Base-by-base conservation (phyloP, 2,113 vertebrate species). In the Psammodynastes pulverulentus region DNA sequence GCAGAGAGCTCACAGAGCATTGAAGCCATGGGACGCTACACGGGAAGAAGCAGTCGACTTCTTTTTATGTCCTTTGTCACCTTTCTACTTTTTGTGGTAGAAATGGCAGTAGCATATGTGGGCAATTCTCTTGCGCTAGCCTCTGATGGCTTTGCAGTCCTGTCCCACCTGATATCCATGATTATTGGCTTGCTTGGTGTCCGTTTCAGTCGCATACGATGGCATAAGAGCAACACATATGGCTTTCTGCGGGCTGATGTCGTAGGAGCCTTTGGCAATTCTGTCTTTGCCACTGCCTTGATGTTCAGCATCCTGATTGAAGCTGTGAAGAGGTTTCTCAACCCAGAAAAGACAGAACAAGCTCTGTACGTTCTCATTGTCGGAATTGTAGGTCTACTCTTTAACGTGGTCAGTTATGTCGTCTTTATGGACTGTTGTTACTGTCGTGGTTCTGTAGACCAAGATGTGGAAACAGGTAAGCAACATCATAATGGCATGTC, bases 381-480 rank as follows among this genome's bases (percentile, higher is more conserved):
- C 0, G 98, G 98, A 3, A 0, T 97, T 0, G 0, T 92, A 0
- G 98, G 98, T n/a, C 96, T 98, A 9, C 2, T 91, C 58, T 95
- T 97, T 96, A 98, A 98, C 1, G 0, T 96, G 1, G 6, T 98
- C 3, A 98, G 97, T 94, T 98, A 98, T 9, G 0, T 96, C 91
- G 86, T 98, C 96, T 98, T 98, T 94, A 88, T 98, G 96, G 97
- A 98, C 89, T 98, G 98, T 95, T 98, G 97, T 90, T 98, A 96
- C 5, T 97, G 97, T 34, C 91, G 0, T 0, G 9, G 89, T 0
- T 9, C 34, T 0, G 0, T 48, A 24, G 56, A 53, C 26, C 91
- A 4, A 19, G 53, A 46, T 52, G 94, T 0, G 0, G 95, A 96
- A 87, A 93, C 95, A 97, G 98, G 98, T 98, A 97, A 97, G 93